Evolutionary conservation across 2,888 invertebrate genomes (phyloP), one percentile per base, ranked within the genome.

Genomic region (Noctua fimbriata): DNA sequence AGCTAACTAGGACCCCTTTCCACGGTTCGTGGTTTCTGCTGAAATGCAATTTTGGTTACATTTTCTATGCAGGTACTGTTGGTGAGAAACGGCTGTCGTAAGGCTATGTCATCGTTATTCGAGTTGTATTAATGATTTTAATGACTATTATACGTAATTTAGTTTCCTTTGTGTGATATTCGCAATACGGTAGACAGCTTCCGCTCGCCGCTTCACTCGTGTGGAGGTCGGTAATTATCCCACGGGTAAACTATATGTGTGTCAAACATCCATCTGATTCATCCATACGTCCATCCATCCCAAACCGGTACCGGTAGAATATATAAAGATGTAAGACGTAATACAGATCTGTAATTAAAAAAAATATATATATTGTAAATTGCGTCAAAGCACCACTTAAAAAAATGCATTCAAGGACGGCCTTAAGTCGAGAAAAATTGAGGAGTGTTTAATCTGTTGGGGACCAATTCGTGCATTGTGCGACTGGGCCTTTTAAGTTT

Each of bases 401-500:
- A 52, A 52, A 63, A 24, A 47, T 36, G 16, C 63, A 79, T 36
- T 16, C 7, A 52, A 36, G 3, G 32, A 36, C 32, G 32, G 3
- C 28, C 18, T 7, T 7, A n/a, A 18, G 32, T 69, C 5, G 58
- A 55, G 44, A 69, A 80, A 41, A 79, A 79, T 73, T 18, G 55
- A 73, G 65, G 69, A 67, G 32, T 28, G 18, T 41, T 71, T 67
- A 69, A 63, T 70, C 60, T 69, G 65, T 73, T 44, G 32, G 32
- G 6, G n/a, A 44, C 32, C 36, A 69, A 44, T n/a, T 69, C n/a
- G n/a, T 63, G 2, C 32, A 78, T 52, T 78, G 16, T 69, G 41
- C 21, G 60, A 5, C 52, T 66, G n/a, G 36, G 47, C 21, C 52
- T 44, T 52, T 69, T n/a, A n/a, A 52, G 24, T 32, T 58, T 65